A percentile compares a stretch with the other conserved stretches of the same genome.
phyloP scores from a whole-genome alignment of 2,113 vertebrate genomes.

The Oreochromis niloticus region DNA sequence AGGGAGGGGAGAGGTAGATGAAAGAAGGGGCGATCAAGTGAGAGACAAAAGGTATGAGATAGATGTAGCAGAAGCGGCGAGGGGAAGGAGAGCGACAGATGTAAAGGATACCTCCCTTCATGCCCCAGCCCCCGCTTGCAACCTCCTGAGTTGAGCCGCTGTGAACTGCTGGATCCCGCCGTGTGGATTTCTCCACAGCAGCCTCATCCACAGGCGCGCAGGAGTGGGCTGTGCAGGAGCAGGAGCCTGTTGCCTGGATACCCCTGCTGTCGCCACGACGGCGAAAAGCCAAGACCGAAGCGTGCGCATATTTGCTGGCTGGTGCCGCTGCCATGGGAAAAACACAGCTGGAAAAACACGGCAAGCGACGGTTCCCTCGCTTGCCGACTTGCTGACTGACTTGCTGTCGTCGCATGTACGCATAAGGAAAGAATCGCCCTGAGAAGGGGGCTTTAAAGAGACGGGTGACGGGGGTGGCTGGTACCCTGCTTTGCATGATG shows the following conservation, averaged over 20 bases:
- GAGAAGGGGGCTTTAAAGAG: not conserved
- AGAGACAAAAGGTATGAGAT: conserved; percentile 2
- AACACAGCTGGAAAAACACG: not conserved
- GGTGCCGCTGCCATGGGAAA: conserved; percentile 16
- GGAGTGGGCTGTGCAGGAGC: not conserved
- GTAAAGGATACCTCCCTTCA: not conserved
- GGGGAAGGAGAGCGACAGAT: not conserved
- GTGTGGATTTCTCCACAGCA: not conserved
- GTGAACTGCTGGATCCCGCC: not conserved
- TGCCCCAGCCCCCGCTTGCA: not conserved
- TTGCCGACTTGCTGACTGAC: not conserved
- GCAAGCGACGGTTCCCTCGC: not conserved
- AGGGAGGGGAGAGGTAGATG: not conserved
- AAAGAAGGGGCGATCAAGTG: conserved; percentile 18
- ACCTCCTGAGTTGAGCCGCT: not conserved
- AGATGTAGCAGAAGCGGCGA: not conserved
- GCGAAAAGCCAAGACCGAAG: conserved; percentile 5
- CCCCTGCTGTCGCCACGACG: conserved; percentile 21
- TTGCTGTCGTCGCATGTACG: conserved; percentile 10
- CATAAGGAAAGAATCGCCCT: conserved; percentile 15
- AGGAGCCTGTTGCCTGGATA: conserved; percentile 70
- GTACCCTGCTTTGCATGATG: not conserved
- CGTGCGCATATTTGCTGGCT: not conserved
- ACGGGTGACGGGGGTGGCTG: not conserved
- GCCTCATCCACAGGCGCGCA: conserved; percentile 3